These are phyloP conservation scores for Sipha maydis DNA, from an alignment of 2,888 invertebrate genomes.

Conservation along the genomic window DNA sequence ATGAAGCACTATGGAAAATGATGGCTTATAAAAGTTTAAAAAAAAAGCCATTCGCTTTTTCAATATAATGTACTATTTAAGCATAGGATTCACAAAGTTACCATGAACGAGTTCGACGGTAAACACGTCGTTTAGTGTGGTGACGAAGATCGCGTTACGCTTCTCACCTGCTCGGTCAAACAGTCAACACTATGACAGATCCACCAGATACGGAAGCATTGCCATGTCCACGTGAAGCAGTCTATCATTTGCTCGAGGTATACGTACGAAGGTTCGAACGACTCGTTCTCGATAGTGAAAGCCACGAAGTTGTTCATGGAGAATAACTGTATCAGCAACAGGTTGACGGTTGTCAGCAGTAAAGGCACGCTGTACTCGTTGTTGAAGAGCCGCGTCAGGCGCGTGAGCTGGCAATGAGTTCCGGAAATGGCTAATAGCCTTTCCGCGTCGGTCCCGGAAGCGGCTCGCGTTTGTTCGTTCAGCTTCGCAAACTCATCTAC, in stretches of 20 bases:
- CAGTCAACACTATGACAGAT: neutral
- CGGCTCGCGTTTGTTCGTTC: neutral
- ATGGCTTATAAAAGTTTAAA: too few relatives aligned
- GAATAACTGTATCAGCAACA: neutral
- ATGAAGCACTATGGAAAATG: too few relatives aligned
- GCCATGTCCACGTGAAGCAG: neutral
- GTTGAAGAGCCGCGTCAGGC: slow-evolving; percentile 37
- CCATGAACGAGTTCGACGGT: too few relatives aligned
- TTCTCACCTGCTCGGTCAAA: slow-evolving; percentile 1
- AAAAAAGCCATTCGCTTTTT: too few relatives aligned
- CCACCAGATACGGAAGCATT: slow-evolving; percentile 26
- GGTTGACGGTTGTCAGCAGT: neutral
- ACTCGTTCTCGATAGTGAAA: neutral
- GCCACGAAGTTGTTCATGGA: slow-evolving; percentile 8
- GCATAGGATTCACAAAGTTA: too few relatives aligned
- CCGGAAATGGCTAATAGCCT: neutral
- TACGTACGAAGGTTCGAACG: neutral
- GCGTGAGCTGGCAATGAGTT: neutral
- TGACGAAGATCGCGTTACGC: too few relatives aligned
- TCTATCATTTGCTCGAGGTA: neutral
- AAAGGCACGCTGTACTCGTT: slow-evolving; percentile 29
- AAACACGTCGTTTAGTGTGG: too few relatives aligned
- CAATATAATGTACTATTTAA: too few relatives aligned
- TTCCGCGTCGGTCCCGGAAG: neutral
- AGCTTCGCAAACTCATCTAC: neutral